phyloP scores from a whole-genome alignment of 35 echinoderm and acorn worm species.

The Heliocidaris tuberculata region DNA sequence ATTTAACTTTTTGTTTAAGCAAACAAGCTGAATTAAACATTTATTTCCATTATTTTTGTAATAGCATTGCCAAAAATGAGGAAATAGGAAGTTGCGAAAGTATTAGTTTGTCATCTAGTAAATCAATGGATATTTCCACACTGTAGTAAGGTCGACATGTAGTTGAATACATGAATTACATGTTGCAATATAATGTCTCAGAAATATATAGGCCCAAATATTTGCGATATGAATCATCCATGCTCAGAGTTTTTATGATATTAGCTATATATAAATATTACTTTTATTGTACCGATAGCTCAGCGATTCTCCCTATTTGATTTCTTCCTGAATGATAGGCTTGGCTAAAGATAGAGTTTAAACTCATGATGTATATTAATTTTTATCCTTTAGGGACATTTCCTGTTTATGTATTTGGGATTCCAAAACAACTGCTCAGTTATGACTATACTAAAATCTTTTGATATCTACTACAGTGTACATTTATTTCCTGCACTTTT shows the following conservation, averaged over 20 bases:
- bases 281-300: neutral
- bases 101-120: neutral
- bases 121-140: no score
- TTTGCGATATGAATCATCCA: neutral
- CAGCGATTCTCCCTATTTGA: no score
- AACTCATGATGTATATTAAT: no score
- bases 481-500: no score
- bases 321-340: no score
- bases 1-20: no score
- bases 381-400: no score
- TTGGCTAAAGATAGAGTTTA: no score
- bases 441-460: no score
- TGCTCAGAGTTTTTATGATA: neutral
- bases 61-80: neutral
- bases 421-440: no score
- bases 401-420: no score
- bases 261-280: neutral
- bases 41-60: neutral
- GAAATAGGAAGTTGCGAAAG: neutral
- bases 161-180: neutral
- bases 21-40: neutral
- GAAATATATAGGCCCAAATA: neutral
- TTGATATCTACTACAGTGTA: no score
- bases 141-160: neutral
- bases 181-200: neutral